phyloP scores from a whole-genome alignment of 2,888 invertebrate species.

The Chalcosyrphus nemorum region DNA sequence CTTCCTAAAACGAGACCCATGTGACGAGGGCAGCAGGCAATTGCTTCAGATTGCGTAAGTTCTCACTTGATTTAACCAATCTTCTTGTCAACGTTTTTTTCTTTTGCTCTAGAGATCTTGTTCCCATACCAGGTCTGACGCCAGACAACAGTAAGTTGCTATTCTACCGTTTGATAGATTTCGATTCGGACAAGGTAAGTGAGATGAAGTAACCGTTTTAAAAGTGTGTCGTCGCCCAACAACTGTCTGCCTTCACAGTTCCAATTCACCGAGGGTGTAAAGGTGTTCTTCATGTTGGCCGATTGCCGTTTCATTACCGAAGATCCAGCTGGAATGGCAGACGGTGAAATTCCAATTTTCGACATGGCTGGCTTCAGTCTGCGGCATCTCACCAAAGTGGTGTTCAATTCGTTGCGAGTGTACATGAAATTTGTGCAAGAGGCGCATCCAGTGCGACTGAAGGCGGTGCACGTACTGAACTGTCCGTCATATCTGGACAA shows the following conservation, averaged over 20 bases:
- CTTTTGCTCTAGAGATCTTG: constrained; percentile 84
- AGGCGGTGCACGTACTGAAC: constrained; percentile 87
- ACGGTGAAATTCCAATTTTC: constrained; percentile 88
- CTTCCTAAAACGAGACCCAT: constrained; percentile 83
- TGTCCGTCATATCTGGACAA: constrained; percentile 86
- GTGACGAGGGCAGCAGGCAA: constrained; percentile 77
- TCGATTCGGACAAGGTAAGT: constrained; percentile 84
- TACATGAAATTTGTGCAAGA: constrained; percentile 90
- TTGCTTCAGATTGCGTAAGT: constrained; percentile 80
- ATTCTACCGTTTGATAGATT: constrained; percentile 85
- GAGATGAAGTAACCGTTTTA: not conserved
- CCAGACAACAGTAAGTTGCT: constrained; percentile 87
- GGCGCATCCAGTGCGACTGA: constrained; percentile 87
- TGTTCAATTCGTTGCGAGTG: constrained; percentile 85
- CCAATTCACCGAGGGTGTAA: constrained; percentile 86
- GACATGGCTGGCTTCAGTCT: constrained; percentile 86
- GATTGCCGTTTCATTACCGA: constrained; percentile 85
- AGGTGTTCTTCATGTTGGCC: constrained; percentile 88
- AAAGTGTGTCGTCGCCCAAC: not conserved
- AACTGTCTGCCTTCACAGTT: constrained; percentile 81
- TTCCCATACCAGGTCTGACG: constrained; percentile 86
- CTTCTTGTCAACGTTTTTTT: not conserved
- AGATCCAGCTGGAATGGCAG: constrained; percentile 84
- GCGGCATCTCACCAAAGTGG: constrained; percentile 86
- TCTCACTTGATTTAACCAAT: not conserved